Conservation (phyloP, 2,113 vertebrate genomes). For the Chroicocephalus ridibundus region DNA sequence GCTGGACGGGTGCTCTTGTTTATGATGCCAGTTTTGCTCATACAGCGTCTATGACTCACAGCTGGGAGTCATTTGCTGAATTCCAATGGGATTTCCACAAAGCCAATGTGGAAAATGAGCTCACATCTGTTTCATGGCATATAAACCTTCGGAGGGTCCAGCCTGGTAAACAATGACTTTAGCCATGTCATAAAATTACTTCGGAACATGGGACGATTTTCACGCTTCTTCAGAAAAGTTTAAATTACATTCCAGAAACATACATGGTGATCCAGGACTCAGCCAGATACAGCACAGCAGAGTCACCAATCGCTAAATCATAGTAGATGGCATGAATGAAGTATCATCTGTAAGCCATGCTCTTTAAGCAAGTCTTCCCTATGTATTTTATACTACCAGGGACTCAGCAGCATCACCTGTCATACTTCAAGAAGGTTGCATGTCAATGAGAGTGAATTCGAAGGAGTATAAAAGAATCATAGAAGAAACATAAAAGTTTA, state of each 20-base stretch:
- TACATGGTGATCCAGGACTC: background rate
- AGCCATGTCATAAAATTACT: background rate
- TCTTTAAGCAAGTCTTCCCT: background rate
- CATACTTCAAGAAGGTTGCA: background rate
- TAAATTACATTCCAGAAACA: background rate
- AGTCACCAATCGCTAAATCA: background rate
- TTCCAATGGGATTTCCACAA: background rate
- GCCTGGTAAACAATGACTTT: accelerated
- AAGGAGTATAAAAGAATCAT: background rate
- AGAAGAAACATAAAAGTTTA: background rate
- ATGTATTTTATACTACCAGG: background rate
- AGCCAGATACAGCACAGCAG: background rate
- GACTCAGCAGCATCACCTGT: background rate
- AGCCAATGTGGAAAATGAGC: background rate
- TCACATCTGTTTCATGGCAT: background rate
- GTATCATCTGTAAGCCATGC: background rate
- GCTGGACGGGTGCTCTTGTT: background rate
- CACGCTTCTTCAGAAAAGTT: background rate
- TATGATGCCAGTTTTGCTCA: background rate
- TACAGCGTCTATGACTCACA: background rate
- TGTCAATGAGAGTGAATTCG: background rate
- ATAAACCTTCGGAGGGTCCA: background rate
- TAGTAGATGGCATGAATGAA: background rate
- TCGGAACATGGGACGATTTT: accelerated
- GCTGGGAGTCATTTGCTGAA: accelerated